Evolutionary conservation across 2,797 vertebrate species (phyloP).

Genomic region (Pseudopleuronectes americanus): DNA sequence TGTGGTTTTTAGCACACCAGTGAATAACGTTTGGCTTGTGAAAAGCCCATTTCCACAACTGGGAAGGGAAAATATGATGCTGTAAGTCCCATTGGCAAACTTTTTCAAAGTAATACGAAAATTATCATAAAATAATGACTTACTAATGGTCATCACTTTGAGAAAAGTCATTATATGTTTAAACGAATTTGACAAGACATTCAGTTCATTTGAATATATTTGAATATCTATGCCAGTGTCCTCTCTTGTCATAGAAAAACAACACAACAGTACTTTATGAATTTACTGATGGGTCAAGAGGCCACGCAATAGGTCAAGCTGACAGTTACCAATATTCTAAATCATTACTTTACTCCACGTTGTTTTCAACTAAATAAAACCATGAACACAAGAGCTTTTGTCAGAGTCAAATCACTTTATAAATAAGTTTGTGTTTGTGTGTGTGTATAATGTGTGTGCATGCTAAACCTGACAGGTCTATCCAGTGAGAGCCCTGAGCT

Average conservation of each 20-base stretch:
- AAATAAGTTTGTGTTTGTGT: neutral
- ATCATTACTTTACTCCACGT: neutral
- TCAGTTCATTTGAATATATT: no score
- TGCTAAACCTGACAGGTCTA: slow-evolving; percentile 48
- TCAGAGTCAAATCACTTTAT: no score
- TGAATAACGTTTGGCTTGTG: slow-evolving; percentile 8
- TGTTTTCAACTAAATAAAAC: neutral
- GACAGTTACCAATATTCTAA: neutral
- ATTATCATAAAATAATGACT: no score
- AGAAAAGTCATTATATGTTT: no score
- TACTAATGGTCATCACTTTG: no score
- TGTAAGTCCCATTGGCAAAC: no score
- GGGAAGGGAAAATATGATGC: neutral
- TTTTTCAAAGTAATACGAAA: neutral
- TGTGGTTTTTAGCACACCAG: slow-evolving; percentile 18
- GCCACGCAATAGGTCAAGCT: no score
- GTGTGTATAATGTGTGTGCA: neutral
- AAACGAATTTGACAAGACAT: no score
- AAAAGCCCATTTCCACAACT: neutral
- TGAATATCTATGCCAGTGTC: no score
- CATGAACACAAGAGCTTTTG: neutral
- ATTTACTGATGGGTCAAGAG: no score
- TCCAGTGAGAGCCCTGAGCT: slow-evolving; percentile 42
- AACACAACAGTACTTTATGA: no score
- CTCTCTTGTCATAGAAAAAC: no score